Percentiles rank a stretch among this genome's conserved stretches.
Evolutionary conservation across 2,113 vertebrate genomes (phyloP).

Genomic region (Peromyscus maniculatus): DNA sequence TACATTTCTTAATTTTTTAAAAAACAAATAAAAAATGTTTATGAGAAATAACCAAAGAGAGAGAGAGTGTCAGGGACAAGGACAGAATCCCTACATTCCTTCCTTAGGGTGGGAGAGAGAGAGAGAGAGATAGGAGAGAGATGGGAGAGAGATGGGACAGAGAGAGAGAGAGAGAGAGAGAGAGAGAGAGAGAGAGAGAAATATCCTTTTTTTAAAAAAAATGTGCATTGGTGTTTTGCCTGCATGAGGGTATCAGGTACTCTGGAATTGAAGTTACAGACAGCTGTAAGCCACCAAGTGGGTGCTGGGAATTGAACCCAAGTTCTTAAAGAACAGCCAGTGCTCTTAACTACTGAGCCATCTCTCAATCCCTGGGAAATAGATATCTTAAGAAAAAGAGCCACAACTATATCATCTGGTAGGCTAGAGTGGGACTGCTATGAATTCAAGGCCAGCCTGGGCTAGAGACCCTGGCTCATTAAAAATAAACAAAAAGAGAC

Average conservation of each 20-base stretch:
- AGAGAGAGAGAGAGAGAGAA: neutral
- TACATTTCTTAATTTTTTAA: conserved; percentile 43
- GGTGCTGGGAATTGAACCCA: neutral
- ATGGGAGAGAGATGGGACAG: too few relatives aligned
- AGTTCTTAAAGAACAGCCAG: neutral
- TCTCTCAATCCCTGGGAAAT: neutral
- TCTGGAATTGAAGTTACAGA: neutral
- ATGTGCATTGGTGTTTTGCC: neutral
- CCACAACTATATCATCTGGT: too few relatives aligned
- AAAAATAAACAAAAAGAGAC: neutral
- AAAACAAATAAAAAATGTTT: conserved; percentile 17
- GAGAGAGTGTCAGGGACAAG: too few relatives aligned
- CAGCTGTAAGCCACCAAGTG: neutral
- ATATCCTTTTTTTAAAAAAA: neutral
- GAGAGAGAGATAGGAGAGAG: too few relatives aligned
- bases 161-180: too few relatives aligned
- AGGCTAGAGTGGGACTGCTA: neutral
- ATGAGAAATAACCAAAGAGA: neutral
- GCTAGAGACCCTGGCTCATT: neutral
- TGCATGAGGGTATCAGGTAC: neutral
- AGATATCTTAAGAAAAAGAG: neutral
- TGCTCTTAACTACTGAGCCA: neutral
- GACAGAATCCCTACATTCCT: too few relatives aligned
- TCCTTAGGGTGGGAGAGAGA: too few relatives aligned
- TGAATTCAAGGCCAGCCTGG: neutral